Evolutionary conservation across 2,888 invertebrate species (phyloP), one percentile per base, ranked within the genome.

Genomic region (Campoplex nolae): DNA sequence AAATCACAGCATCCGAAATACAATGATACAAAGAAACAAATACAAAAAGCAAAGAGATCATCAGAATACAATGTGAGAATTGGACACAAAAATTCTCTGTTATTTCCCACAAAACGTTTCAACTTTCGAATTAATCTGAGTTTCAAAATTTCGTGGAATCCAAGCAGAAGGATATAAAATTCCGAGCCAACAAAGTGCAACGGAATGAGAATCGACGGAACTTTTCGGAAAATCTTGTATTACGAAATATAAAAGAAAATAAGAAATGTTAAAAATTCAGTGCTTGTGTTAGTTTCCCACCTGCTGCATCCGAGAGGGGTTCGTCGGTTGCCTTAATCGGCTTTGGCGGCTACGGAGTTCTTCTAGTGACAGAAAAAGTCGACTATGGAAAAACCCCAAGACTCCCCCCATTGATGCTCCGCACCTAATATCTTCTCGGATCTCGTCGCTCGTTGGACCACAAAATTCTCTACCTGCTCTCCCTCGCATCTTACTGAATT

Each of bases 301-400:
- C 23, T 81, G 62, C 73, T 62, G 16, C 68, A 16, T 3, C 42
- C 42, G 32, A 11, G 54, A 28, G 78, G 71, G 42, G 45, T 75
- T 54, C 23, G 11, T 45, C 42, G 56, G 13, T 78, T 79, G 54
- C 28, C 23, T 32, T 76, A 80, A 83, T 83, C 82, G 68, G 70
- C 56, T 76, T 83, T 68, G 80, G 76, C 75, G 68, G 68, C 51
- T 65, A 71, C 62, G n/a, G 48, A 32, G n/a, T 79, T 79, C 54
- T 48, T 54, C 3, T 51, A 70, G 48, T 54, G 74, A 51, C 70
- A 80, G 74, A 67, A 75, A 80, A 84, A 84, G 84, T 84, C 84
- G 74, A 76, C 51, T n/a, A 76, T 84, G 84, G 84, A 84, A 84
- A 84, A 79, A 79, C 79, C 75, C 70, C 23, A 68, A 38, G 32